These are phyloP conservation scores for Anguilla rostrata DNA, from an alignment of 2,113 vertebrate species.

Conservation along the genomic window DNA sequence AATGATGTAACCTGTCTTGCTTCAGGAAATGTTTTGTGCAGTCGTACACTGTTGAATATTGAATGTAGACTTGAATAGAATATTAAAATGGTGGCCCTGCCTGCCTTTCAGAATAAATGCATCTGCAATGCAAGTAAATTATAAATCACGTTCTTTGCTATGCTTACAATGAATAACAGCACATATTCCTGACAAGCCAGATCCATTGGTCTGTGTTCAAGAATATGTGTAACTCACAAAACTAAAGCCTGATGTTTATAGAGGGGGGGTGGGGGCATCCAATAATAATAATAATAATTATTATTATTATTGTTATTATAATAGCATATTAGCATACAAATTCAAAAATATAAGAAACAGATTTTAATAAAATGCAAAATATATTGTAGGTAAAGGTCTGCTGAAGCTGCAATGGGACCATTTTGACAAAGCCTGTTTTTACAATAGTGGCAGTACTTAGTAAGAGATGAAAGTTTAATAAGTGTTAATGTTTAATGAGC, in stretches of 20 bases:
- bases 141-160: background rate
- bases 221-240: background rate
- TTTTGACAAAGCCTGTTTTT: background rate
- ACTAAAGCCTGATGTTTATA: background rate
- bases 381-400: background rate
- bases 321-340: too few relatives aligned
- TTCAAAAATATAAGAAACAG: background rate
- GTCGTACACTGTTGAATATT: background rate
- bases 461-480: background rate
- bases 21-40: background rate
- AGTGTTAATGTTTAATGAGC: background rate
- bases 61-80: background rate
- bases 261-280: background rate
- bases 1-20: background rate
- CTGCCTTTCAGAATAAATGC: background rate
- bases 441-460: background rate
- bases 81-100: too few relatives aligned
- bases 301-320: too few relatives aligned
- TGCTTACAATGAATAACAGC: background rate
- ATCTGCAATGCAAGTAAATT: background rate
- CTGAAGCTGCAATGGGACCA: background rate
- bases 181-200: background rate
- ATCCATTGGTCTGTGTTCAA: background rate
- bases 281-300: background rate
- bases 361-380: background rate